Evolutionary conservation across 2,113 vertebrate species (phyloP).

Genomic region (Ibidorhyncha struthersii): DNA sequence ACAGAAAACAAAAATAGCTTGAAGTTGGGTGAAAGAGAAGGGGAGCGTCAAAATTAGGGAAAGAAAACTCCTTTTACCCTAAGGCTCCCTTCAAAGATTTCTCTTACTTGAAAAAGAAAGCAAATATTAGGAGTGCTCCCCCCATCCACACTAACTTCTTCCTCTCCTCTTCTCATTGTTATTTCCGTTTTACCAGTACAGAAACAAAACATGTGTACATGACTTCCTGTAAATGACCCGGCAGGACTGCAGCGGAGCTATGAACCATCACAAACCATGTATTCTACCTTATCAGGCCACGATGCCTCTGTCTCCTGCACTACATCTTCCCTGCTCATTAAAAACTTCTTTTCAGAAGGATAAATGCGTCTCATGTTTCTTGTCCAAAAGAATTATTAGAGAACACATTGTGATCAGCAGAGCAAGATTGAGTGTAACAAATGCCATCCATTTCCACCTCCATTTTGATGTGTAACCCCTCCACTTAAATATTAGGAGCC

Average conservation of each 20-base stretch:
- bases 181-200: background rate
- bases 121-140: background rate
- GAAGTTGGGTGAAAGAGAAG: background rate
- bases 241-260: background rate
- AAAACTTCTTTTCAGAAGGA: background rate
- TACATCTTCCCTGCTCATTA: background rate
- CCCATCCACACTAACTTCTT: background rate
- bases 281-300: background rate
- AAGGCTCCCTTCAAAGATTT: background rate
- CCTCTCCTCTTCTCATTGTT: background rate
- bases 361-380: background rate
- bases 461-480: background rate
- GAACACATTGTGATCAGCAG: background rate
- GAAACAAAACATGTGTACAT: background rate
- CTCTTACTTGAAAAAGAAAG: background rate
- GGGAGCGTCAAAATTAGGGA: background rate
- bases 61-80: background rate
- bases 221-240: background rate
- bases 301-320: background rate
- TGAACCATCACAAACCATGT: background rate
- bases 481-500: background rate
- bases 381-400: background rate
- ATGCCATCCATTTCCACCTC: background rate
- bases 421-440: rapidly evolving
- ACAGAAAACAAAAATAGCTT: background rate